A percentile compares a stretch with the other conserved stretches of the same genome.
These are phyloP conservation scores for Champsocephalus gunnari DNA, from an alignment of 2,797 vertebrate species.

Conservation along the genomic window DNA sequence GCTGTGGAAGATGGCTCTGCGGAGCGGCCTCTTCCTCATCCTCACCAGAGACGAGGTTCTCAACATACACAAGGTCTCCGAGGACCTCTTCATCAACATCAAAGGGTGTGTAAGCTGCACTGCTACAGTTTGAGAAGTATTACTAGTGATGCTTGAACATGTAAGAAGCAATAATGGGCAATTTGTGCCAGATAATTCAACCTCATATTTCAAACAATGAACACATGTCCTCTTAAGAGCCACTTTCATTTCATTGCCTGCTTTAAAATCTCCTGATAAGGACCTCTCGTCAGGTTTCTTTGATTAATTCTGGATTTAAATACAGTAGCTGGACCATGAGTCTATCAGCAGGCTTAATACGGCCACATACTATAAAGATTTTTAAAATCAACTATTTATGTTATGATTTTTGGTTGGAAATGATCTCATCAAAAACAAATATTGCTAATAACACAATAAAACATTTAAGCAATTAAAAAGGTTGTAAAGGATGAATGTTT, in stretches of 20 bases:
- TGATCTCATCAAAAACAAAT: too few species aligned
- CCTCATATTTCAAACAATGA: not conserved
- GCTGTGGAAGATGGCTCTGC: slow-evolving; percentile 92
- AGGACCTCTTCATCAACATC: slow-evolving; percentile 89
- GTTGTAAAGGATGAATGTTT: too few species aligned
- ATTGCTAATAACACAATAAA: too few species aligned
- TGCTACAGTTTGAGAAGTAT: not conserved
- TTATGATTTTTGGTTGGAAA: too few species aligned
- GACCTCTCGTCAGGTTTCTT: not conserved
- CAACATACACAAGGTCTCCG: slow-evolving; percentile 90
- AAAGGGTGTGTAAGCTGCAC: slow-evolving; percentile 86
- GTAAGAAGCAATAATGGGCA: not conserved
- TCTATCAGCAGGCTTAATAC: not conserved
- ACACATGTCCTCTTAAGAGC: not conserved
- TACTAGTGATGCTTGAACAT: not conserved
- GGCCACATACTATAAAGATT: not conserved
- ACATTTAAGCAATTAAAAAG: too few species aligned
- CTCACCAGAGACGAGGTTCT: slow-evolving; percentile 90
- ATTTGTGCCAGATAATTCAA: not conserved
- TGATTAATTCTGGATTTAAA: not conserved
- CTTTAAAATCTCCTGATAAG: slow-evolving; percentile 3
- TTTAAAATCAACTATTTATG: too few species aligned
- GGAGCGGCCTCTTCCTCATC: slow-evolving; percentile 87
- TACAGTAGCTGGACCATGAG: too few species aligned
- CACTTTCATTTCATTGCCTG: not conserved